Percentiles rank a stretch among this genome's conserved stretches.
These are phyloP conservation scores for Drosophila sordidapex DNA, from an alignment of 2,888 invertebrate genomes.

Conservation along the genomic window DNA sequence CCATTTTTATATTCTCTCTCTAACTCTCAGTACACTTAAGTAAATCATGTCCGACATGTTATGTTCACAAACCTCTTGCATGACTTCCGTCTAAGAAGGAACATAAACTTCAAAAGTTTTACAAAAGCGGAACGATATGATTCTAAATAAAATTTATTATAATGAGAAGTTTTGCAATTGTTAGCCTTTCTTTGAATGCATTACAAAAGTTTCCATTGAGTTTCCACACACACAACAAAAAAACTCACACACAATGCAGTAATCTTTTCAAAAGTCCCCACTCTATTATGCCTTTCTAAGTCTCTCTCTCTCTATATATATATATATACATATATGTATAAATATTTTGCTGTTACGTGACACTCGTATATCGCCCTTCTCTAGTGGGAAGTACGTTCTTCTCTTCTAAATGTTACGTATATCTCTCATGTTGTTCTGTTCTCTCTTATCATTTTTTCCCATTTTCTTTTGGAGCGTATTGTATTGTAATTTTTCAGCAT, in stretches of 20 bases:
- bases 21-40: constrained; percentile 21
- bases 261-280: constrained; percentile 34
- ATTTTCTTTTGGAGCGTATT: constrained; percentile 62
- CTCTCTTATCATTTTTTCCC: constrained; percentile 27
- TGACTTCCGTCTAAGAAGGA: constrained; percentile 20
- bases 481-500: constrained; percentile 73
- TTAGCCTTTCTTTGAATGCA: constrained; percentile 59
- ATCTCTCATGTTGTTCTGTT: constrained; percentile 29
- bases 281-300: constrained; percentile 11
- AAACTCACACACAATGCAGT: constrained; percentile 47
- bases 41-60: neutral
- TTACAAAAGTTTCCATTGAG: constrained; percentile 54
- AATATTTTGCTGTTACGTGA: constrained; percentile 1
- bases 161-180: constrained; percentile 13
- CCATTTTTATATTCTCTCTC: constrained; percentile 7
- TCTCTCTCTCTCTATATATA: constrained; percentile 10
- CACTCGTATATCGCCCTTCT: constrained; percentile 3
- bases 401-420: constrained; percentile 44
- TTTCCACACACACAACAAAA: constrained; percentile 7
- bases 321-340: neutral
- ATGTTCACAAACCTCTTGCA: constrained; percentile 27
- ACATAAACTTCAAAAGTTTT: constrained; percentile 4
- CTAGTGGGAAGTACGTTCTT: constrained; percentile 58
- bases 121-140: constrained; percentile 1
- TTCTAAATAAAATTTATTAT: constrained; percentile 1